Percentiles rank a stretch among this genome's conserved stretches.
Conservation (phyloP, 53 echinoderm and acorn worm genomes). For the Zoroaster sp. region DNA sequence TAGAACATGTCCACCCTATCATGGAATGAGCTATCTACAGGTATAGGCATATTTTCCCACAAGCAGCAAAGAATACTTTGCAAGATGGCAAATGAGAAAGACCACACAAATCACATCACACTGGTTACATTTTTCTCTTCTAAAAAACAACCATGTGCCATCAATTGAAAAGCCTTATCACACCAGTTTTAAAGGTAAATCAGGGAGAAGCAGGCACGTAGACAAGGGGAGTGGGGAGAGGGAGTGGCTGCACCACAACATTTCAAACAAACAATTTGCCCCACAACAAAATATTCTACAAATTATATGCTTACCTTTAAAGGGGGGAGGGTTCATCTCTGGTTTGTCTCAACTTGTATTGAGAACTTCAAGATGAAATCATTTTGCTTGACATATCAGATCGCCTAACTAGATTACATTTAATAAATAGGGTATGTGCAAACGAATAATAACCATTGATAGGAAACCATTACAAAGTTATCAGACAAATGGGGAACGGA, state of each 20-base stretch:
- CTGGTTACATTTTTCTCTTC: background rate
- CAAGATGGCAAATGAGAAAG: background rate
- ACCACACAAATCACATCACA: background rate
- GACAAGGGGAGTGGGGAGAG: background rate
- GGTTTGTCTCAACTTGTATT: background rate
- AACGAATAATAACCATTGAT: background rate
- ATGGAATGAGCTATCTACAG: background rate
- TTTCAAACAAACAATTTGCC: too few relatives aligned
- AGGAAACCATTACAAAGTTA: conserved; percentile 37
- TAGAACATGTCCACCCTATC: background rate
- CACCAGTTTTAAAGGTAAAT: background rate
- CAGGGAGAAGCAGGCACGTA: background rate
- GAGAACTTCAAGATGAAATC: background rate
- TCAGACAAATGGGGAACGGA: conserved; percentile 15
- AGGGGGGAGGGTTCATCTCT: too few relatives aligned
- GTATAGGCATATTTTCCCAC: too few relatives aligned
- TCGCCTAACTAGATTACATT: too few relatives aligned
- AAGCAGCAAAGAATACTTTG: background rate
- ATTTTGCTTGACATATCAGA: background rate
- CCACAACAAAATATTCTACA: too few relatives aligned
- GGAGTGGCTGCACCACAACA: background rate
- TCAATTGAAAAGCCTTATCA: too few relatives aligned
- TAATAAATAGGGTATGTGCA: background rate
- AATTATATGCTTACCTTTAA: too few relatives aligned
- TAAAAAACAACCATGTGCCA: background rate